Percentiles rank a stretch among this genome's conserved stretches.
These are phyloP conservation scores for Chrysaora quinquecirrha DNA, from an alignment of 30 jellyfish, hydroid and myxozoan genomes.

Conservation along the genomic window DNA sequence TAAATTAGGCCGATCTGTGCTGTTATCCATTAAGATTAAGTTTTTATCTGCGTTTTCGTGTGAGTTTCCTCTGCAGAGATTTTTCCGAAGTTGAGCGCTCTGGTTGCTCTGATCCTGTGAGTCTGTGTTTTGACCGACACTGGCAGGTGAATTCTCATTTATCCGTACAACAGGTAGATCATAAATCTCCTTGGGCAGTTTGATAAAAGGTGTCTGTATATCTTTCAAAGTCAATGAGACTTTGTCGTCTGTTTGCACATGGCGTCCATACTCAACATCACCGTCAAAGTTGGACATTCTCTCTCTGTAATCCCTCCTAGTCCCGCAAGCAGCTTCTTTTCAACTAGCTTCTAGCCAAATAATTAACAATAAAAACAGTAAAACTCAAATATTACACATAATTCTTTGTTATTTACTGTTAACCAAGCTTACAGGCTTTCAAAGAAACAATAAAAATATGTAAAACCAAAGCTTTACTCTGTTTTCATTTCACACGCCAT, in stretches of 20 bases:
- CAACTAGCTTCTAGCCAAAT: no score
- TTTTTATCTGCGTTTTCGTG: neutral
- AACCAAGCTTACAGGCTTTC: no score
- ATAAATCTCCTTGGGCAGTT: neutral
- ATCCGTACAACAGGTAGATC: neutral
- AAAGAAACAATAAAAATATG: no score
- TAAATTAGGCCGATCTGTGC: neutral
- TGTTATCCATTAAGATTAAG: neutral
- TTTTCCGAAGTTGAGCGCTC: neutral
- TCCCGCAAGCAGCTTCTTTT: no score
- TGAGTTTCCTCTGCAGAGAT: neutral
- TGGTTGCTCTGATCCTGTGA: neutral
- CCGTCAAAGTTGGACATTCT: no score
- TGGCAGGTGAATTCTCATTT: conserved; percentile 1
- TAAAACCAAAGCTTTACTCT: no score
- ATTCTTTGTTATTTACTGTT: no score
- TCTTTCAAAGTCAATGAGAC: neutral
- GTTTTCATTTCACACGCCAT: no score
- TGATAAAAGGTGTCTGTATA: neutral
- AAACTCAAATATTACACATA: no score
- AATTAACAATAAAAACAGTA: no score
- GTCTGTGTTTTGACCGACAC: neutral
- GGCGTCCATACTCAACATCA: no score
- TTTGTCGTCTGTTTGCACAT: neutral
- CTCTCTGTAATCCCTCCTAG: no score